These are phyloP conservation scores for Onchidella celtica DNA, from an alignment of 2,888 invertebrate species.

Conservation along the genomic window DNA sequence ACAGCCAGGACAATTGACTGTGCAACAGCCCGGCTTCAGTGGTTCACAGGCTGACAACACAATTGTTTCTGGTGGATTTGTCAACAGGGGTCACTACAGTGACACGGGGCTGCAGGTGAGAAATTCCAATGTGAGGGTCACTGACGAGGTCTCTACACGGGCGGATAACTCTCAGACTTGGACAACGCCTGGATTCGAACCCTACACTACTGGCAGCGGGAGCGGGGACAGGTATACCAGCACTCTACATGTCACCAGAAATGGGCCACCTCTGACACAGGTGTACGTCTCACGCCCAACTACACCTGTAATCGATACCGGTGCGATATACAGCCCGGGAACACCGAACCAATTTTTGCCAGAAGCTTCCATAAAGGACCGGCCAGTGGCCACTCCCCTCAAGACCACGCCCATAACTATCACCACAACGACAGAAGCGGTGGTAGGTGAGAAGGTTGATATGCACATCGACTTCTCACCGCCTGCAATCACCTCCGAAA, in stretches of 20 bases:
- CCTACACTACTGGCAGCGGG: conserved; percentile 6
- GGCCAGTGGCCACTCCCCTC: neutral
- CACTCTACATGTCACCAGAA: conserved; percentile 12
- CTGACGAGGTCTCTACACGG: neutral
- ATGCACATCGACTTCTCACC: conserved; percentile 51
- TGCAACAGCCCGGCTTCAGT: neutral
- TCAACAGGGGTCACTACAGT: neutral
- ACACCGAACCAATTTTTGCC: neutral
- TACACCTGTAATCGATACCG: neutral
- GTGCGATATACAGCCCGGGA: neutral
- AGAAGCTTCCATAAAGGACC: neutral
- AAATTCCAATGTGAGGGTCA: neutral
- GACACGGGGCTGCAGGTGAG: neutral
- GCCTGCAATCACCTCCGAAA: neutral
- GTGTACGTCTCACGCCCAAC: neutral
- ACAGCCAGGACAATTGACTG: neutral
- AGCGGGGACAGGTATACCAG: neutral
- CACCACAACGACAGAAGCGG: conserved; percentile 48
- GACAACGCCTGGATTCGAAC: conserved; percentile 8
- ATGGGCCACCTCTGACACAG: neutral
- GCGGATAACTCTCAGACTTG: conserved; percentile 14
- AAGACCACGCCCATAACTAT: conserved; percentile 36
- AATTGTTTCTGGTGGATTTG: neutral
- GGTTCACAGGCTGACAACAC: neutral
- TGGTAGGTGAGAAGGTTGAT: conserved; percentile 51